Evolutionary conservation across 64 coral and sea anemone species (phyloP).

Genomic region (Anthopleura sola): DNA sequence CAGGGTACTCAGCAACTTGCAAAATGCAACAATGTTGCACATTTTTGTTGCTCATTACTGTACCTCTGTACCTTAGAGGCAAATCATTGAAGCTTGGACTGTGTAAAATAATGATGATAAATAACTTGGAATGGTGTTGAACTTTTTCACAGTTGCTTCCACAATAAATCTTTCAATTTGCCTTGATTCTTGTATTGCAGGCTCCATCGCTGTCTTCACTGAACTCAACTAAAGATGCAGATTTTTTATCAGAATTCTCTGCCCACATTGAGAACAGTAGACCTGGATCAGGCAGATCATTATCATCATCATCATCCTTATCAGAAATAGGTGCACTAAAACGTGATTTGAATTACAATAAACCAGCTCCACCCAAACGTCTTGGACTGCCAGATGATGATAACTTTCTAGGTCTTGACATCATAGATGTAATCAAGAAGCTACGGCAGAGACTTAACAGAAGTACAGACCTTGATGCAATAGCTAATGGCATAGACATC

Average conservation of each 20-base stretch:
- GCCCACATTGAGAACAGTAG: background rate
- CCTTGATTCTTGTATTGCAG: background rate
- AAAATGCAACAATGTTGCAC: no score
- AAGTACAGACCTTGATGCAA: conserved; percentile 74
- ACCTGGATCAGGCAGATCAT: conserved; percentile 40
- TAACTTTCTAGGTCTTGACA: conserved; percentile 47
- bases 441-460: conserved; percentile 74
- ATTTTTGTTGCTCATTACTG: no score
- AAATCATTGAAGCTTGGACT: no score
- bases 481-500: conserved; percentile 74
- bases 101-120: no score
- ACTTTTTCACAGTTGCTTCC: background rate
- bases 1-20: no score
- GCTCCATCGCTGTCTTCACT: conserved; percentile 44
- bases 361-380: background rate
- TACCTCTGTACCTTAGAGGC: no score
- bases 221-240: conserved; percentile 17
- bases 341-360: conserved; percentile 31
- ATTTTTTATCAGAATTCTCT: background rate
- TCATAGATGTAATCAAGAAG: conserved; percentile 51
- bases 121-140: background rate
- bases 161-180: background rate
- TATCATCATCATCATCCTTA: conserved; percentile 40
- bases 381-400: conserved; percentile 27
- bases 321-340: background rate